Base-by-base conservation (phyloP, 2,888 invertebrate species). In the Petrophora chlorosata region DNA sequence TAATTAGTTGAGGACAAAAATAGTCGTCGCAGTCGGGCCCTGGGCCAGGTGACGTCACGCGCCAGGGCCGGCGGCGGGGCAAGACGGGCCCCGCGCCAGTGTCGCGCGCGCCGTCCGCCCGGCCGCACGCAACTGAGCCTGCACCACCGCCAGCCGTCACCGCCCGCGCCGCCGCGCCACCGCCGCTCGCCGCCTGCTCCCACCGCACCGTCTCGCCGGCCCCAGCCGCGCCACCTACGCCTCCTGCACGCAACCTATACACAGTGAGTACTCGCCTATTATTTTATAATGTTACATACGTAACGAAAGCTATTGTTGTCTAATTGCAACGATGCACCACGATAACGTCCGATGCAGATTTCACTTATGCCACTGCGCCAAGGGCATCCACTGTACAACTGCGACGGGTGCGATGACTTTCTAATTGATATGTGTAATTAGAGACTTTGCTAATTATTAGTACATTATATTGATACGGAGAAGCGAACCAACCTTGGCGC, bases 11-110 rank as follows among this genome's bases (percentile, higher is more conserved):
- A 82, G 82, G 83, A 85, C 81, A 81, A 85, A 87, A 90, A 89
- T 90, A 90, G 89, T 86, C 77, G 76, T 73, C 76, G 73, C 71
- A 70, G 79, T 76, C 88, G 88, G 88, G 89, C 89, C 89, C 88
- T 87, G 89, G 88, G 87, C 86, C 87, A 85, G 88, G 81, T 89
- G 89, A 89, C 89, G 89, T 89, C 86, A 89, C 82, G 79, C 78
- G 81, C 78, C 83, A 83, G 85, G 82, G 86, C 82, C 82, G 76
- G 63, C 79, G 76, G 86, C 86, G 88, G 89, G 90, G 89, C 87
- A 88, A 90, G 85, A 88, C 87, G 88, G 89, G 90, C 88, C 89
- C 89, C 89, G 87, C 88, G 85, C 83, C 89, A 90, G 89, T 88
- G 87, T 82, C 87, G 89, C 86, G 89, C 87, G 89, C 89, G 89